phyloP scores from a whole-genome alignment of 2,113 vertebrate species.

The Acanthisitta chloris region DNA sequence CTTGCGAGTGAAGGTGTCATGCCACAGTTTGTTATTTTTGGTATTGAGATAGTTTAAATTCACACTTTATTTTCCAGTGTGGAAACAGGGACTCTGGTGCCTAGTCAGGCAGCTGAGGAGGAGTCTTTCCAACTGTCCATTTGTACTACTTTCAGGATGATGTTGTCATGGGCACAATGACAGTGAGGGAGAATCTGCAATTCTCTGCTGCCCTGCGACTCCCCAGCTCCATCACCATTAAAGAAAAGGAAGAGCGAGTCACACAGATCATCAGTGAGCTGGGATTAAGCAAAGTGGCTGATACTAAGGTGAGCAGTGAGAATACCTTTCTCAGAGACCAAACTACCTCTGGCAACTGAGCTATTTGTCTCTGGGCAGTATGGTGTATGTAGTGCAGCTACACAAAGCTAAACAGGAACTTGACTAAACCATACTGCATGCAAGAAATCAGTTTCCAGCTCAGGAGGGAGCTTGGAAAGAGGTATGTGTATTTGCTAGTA shows the following conservation, averaged over 20 bases:
- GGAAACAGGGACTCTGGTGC: neutral
- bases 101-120: neutral
- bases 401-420: neutral
- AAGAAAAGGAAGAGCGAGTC: slow-evolving; percentile 60
- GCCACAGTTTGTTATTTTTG: neutral
- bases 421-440: neutral
- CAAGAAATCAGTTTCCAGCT: neutral
- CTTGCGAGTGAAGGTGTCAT: neutral
- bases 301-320: slow-evolving; percentile 37
- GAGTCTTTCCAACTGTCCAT: neutral
- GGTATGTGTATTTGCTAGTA: neutral
- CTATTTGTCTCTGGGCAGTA: neutral
- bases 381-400: neutral
- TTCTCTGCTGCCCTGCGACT: slow-evolving; percentile 65
- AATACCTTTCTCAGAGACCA: neutral
- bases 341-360: neutral
- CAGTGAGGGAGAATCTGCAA: slow-evolving; percentile 57
- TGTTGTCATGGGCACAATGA: slow-evolving; percentile 60
- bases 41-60: neutral
- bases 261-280: slow-evolving; percentile 49
- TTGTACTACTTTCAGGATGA: slow-evolving; percentile 55
- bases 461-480: neutral
- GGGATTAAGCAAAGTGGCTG: slow-evolving; percentile 45
- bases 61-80: neutral
- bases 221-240: slow-evolving; percentile 34